A percentile compares a stretch with the other conserved stretches of the same genome.
These are phyloP conservation scores for Smittia sp. DNA, from an alignment of 2,888 invertebrate genomes.

Conservation along the genomic window DNA sequence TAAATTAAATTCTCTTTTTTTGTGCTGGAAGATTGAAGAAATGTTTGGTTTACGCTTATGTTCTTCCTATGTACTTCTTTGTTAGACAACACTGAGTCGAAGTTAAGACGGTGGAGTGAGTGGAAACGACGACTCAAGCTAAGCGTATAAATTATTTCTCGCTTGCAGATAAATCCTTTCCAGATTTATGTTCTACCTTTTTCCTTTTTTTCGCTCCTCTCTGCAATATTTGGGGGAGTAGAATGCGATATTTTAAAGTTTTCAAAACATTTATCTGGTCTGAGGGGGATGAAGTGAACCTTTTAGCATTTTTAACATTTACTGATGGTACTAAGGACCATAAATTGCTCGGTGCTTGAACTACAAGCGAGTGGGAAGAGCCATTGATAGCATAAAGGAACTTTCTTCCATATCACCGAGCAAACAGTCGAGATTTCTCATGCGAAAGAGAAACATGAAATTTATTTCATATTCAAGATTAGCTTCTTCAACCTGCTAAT, in stretches of 20 bases:
- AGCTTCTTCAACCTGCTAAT: slow-evolving; percentile 39
- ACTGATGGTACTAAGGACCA: neutral
- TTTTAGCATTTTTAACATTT: neutral
- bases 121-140: slow-evolving; percentile 27
- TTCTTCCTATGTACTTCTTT: neutral
- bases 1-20: neutral
- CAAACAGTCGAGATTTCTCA: slow-evolving; percentile 30
- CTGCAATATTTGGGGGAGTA: neutral
- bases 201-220: slow-evolving; percentile 8
- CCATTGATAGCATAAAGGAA: slow-evolving; percentile 38
- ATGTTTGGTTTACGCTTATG: slow-evolving; percentile 10
- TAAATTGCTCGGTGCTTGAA: slow-evolving; percentile 8
- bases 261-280: slow-evolving; percentile 31
- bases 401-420: slow-evolving; percentile 21
- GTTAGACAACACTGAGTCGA: neutral
- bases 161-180: slow-evolving; percentile 39
- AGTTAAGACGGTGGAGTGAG: neutral
- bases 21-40: neutral
- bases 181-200: slow-evolving; percentile 39
- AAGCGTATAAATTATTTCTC: slow-evolving; percentile 39
- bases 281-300: neutral
- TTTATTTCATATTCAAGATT: slow-evolving; percentile 38
- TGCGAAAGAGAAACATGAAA: slow-evolving; percentile 16
- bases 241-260: slow-evolving; percentile 32
- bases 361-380: neutral